Percentiles rank a stretch among this genome's conserved stretches.
Evolutionary conservation across 2,888 invertebrate species (phyloP).

Genomic region (Diarsia mendica): DNA sequence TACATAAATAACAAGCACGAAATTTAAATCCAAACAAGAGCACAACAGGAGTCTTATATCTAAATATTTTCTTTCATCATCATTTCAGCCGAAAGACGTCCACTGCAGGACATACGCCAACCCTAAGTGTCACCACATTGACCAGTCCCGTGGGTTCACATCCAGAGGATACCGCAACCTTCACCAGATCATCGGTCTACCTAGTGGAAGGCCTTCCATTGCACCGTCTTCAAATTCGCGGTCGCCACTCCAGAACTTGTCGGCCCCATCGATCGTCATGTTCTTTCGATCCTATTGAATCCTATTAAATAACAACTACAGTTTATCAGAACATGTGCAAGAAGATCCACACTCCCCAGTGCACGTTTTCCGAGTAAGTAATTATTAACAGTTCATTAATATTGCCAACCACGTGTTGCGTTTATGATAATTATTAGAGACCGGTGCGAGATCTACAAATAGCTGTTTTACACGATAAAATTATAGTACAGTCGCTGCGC

Average conservation of each 20-base stretch:
- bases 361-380: slow-evolving; percentile 36
- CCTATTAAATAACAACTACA: slow-evolving; percentile 9
- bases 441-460: not conserved
- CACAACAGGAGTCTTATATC: no score
- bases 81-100: no score
- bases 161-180: no score
- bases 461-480: slow-evolving; percentile 7
- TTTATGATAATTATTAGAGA: slow-evolving; percentile 49
- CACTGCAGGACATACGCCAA: no score
- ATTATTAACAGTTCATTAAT: slow-evolving; percentile 47
- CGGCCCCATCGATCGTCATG: no score
- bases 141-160: no score
- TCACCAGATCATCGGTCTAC: no score
- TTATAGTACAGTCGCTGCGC: not conserved
- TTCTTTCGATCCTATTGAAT: not conserved
- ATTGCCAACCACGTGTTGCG: slow-evolving; percentile 34
- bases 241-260: no score
- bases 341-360: slow-evolving; percentile 32
- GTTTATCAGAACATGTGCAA: slow-evolving; percentile 36
- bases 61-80: not conserved
- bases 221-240: no score
- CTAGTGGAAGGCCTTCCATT: no score
- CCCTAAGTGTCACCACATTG: no score
- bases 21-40: not conserved
- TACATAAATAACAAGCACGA: not conserved